Evolutionary conservation across 2,113 vertebrate species (phyloP).

Genomic region (Onychostoma macrolepis): DNA sequence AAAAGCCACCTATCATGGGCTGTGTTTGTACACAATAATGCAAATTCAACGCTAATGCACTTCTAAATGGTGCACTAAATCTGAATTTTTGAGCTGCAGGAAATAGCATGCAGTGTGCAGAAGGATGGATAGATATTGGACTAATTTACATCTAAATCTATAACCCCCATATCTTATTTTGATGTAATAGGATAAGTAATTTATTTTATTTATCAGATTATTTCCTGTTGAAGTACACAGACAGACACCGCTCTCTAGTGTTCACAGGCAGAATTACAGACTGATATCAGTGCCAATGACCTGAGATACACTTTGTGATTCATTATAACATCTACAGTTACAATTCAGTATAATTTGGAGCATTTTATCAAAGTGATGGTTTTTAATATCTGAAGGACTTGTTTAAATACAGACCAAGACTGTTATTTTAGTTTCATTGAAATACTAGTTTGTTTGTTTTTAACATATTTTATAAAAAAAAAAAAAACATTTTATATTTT

Average conservation of each 20-base stretch:
- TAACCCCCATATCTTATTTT: neutral
- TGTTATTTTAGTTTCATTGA: too few species aligned
- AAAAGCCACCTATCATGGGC: neutral
- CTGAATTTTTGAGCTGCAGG: neutral
- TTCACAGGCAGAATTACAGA: neutral
- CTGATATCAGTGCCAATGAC: neutral
- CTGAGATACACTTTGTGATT: neutral
- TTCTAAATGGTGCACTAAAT: neutral
- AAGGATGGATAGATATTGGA: neutral
- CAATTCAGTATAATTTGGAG: neutral
- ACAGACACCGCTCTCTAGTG: conserved; percentile 1
- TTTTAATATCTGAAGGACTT: too few species aligned
- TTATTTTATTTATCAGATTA: neutral
- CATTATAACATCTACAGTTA: neutral
- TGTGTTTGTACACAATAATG: neutral
- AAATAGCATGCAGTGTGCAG: neutral
- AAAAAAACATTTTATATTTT: too few species aligned
- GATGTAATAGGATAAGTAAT: neutral
- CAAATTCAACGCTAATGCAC: neutral
- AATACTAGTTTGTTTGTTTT: too few species aligned
- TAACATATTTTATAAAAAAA: too few species aligned
- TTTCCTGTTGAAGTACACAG: neutral
- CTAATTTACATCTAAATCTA: neutral
- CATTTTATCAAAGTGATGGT: neutral
- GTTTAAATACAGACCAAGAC: too few species aligned